Conservation (phyloP, 35 echinoderm and acorn worm species). For the Ophioderma brevispina region DNA sequence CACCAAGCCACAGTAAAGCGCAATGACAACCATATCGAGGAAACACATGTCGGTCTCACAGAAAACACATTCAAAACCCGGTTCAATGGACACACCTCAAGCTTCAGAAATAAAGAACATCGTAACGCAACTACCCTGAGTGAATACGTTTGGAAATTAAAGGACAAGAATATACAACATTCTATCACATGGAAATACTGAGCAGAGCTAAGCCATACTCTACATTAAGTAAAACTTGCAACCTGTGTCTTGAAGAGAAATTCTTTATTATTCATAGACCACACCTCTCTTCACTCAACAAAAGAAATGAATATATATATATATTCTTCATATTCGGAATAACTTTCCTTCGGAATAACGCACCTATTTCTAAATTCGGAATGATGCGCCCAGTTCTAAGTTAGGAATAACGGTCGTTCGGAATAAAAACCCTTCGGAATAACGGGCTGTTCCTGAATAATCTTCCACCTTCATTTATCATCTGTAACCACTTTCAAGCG, state of each 20-base stretch:
- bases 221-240: background rate
- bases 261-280: background rate
- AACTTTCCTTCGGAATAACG: too few species aligned
- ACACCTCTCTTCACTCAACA: background rate
- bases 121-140: background rate
- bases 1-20: background rate
- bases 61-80: background rate
- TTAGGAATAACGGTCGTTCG: too few species aligned
- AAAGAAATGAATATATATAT: background rate
- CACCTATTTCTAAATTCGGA: too few species aligned
- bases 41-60: background rate
- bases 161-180: background rate
- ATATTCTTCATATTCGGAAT: too few species aligned
- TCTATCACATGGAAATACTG: background rate
- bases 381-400: too few species aligned
- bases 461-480: too few species aligned
- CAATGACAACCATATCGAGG: too few species aligned
- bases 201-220: background rate
- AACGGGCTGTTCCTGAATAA: too few species aligned
- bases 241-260: background rate
- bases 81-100: background rate
- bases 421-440: too few species aligned
- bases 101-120: background rate
- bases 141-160: background rate
- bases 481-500: too few species aligned